Evolutionary conservation across 2,888 invertebrate species (phyloP).

Genomic region (Metopia argyrocephala): DNA sequence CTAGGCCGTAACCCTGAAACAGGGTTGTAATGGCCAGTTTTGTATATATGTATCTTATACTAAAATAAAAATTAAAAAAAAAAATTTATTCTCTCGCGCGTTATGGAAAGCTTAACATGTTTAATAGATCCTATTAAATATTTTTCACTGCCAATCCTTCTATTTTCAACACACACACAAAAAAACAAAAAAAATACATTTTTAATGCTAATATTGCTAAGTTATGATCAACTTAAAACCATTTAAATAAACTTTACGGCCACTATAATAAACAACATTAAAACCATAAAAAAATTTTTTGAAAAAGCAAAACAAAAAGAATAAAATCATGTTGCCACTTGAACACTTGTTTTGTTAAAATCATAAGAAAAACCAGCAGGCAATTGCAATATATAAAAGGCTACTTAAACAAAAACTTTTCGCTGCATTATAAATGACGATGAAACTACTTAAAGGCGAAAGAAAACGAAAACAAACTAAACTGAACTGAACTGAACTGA

Average conservation of each 20-base stretch:
- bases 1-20: too few relatives aligned
- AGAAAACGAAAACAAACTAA: too few relatives aligned
- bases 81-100: too few relatives aligned
- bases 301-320: constrained; percentile 5
- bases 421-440: constrained; percentile 36
- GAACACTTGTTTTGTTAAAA: constrained; percentile 70
- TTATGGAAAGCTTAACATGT: too few relatives aligned
- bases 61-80: too few relatives aligned
- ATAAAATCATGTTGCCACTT: constrained; percentile 71
- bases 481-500: constrained; percentile 1
- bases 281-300: not conserved
- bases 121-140: too few relatives aligned
- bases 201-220: not conserved
- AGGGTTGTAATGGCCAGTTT: too few relatives aligned
- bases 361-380: constrained; percentile 25
- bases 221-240: constrained; percentile 9
- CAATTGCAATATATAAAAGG: constrained; percentile 44
- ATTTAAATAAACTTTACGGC: constrained; percentile 36
- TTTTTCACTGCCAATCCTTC: too few relatives aligned
- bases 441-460: constrained; percentile 69
- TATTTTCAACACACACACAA: too few relatives aligned
- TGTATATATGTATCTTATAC: too few relatives aligned
- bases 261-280: constrained; percentile 20
- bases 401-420: constrained; percentile 57
- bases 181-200: not conserved